Conservation (phyloP, 2,888 invertebrate species). For the Andrena fulva region DNA sequence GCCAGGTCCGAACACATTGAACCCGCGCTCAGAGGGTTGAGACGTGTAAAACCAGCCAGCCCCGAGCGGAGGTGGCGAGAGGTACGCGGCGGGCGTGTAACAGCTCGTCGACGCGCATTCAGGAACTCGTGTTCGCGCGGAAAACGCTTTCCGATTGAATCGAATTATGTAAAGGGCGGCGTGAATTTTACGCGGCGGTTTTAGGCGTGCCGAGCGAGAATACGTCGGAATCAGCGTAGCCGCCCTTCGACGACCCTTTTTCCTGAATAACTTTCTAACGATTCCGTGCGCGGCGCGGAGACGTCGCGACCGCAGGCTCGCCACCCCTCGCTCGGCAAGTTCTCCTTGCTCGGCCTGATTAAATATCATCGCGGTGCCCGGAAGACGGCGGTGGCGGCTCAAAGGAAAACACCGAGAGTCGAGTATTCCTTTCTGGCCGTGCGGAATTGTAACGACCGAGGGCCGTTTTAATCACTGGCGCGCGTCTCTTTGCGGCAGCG, state of each 20-base stretch:
- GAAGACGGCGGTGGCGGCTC: slow-evolving; percentile 2
- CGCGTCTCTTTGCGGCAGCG: slow-evolving; percentile 28
- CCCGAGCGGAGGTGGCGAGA: background rate
- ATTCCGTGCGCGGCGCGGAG: slow-evolving; percentile 32
- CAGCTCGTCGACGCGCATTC: slow-evolving; percentile 66
- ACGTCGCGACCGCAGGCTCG: background rate
- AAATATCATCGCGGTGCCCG: slow-evolving; percentile 40
- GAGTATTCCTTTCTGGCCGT: slow-evolving; percentile 5
- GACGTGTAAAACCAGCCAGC: slow-evolving; percentile 54
- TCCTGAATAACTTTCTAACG: slow-evolving; percentile 66
- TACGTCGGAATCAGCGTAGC: slow-evolving; percentile 54
- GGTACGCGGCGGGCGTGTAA: background rate
- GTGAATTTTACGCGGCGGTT: slow-evolving; percentile 69
- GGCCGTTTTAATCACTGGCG: slow-evolving; percentile 39
- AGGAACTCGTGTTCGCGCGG: slow-evolving; percentile 59
- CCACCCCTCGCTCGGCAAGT: background rate
- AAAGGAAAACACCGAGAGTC: slow-evolving; percentile 33
- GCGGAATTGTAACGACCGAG: slow-evolving; percentile 33
- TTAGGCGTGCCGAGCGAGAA: slow-evolving; percentile 47
- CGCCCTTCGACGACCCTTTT: slow-evolving; percentile 45
- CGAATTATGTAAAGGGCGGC: slow-evolving; percentile 75
- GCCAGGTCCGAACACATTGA: slow-evolving; percentile 46
- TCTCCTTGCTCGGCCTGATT: slow-evolving; percentile 32
- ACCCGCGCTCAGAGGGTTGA: slow-evolving; percentile 42
- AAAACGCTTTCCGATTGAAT: slow-evolving; percentile 77